Base-by-base conservation (phyloP, 92 coral and sea anemone species). In the Epizoanthus ramosus region DNA sequence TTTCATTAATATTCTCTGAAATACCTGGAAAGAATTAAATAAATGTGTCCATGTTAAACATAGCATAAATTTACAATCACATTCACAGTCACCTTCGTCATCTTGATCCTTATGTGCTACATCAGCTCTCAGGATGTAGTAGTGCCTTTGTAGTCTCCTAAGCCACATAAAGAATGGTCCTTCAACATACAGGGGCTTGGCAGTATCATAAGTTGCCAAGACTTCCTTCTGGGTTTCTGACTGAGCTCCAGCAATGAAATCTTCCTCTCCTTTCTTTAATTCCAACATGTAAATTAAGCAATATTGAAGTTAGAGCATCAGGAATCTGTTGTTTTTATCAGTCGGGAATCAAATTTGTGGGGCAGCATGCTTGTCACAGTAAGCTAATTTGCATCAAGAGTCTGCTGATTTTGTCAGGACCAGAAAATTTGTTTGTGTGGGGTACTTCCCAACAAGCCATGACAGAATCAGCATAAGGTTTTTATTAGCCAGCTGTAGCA, bases 121-220 rank as follows among this genome's bases (percentile, higher is more conserved):
- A 82, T 91, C 97, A 56, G 96, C 93, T 85, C 97, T 88, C 37
- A 96, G 79, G 28, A 92, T 88, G 65, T 93, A 96, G 85, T 89
- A 96, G 74, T 90, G 75, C 68, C 90, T 85, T 74, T 84, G 86
- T 7, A 88, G 82, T 74, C 97, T 85, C 50, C 98, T 88, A 5
- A 96, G 74, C 99, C 99, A 96, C 61, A 94, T 75, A 50, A 86
- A 77, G 82, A 88, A 91, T 33, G 99, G 98, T 41, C 99, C 99
- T 84, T 96, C 99, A 31, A 96, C 97, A 87, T 94, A 96, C 57
- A 96, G 65, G 54, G 99, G 93, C 25, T 81, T 88, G 59, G 70
- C 63, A 5, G 83, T 80, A 56, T 91, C 92, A 72, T 94, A 94
- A 9, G 73, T 84, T 56, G 74, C 91, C 70, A 96, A 74, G 22